Evolutionary conservation across 2,888 invertebrate species (phyloP), one percentile per base, ranked within the genome.

Genomic region (Phoronis australis): DNA sequence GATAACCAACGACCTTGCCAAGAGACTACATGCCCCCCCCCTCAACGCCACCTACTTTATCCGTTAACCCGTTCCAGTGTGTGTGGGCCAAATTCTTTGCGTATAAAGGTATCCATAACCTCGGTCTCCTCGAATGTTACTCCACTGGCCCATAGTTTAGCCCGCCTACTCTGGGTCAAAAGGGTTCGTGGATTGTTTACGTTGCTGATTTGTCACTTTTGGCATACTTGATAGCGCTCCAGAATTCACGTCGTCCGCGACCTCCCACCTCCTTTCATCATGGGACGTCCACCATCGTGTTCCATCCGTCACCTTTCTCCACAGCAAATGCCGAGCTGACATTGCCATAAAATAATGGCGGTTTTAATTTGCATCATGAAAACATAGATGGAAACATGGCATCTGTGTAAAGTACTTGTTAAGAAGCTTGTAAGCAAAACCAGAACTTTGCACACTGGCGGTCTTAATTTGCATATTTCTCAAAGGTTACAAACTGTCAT

Each of bases 281-380:
- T 66, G 63, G 62, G 60, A 61, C 12, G 59, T 66, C 1, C 50
- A 59, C 41, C 62, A 65, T 31, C 42, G 59, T 1, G 44, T 63
- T 1, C 62, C 64, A 18, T 65, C 61, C 2, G 62, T 65, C 0
- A n/a, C n/a, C n/a, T n/a, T n/a, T n/a, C n/a, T n/a, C n/a, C n/a
- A n/a, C n/a, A n/a, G n/a, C n/a, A n/a, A n/a, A n/a, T n/a, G n/a
- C n/a, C n/a, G n/a, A n/a, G n/a, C n/a, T n/a, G n/a, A n/a, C n/a
- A n/a, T n/a, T n/a, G n/a, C n/a, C n/a, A n/a, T n/a, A n/a, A n/a
- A n/a, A n/a, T n/a, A n/a, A n/a, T n/a, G n/a, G n/a, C n/a, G n/a
- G n/a, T n/a, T n/a, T n/a, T n/a, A n/a, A n/a, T n/a, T n/a, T n/a
- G n/a, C n/a, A n/a, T n/a, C n/a, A n/a, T n/a, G n/a, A n/a, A n/a